Evolutionary conservation across 92 coral and sea anemone species (phyloP), one percentile per base, ranked within the genome.

Genomic region (Zoanthus solanderi): DNA sequence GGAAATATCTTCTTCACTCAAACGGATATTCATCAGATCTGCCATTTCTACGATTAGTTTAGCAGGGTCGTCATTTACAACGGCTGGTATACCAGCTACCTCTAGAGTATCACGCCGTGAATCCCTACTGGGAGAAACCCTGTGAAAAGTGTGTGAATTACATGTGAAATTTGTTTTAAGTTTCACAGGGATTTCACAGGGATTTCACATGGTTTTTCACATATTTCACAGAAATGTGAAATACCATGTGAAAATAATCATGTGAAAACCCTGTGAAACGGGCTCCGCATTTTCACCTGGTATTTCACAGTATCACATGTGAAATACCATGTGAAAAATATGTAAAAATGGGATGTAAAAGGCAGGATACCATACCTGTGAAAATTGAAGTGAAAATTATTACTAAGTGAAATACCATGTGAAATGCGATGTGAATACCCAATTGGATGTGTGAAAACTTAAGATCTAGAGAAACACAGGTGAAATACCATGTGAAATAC

Each of bases 401-500:
- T 79, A 53, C 6, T 65, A 81, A 61, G 75, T 42, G 87, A 83
- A 68, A 68, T 66, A 68, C 66, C 76, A 83, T 83, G 87, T 83
- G 77, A 83, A 83, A 68, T 23, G 2, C 5, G 8, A 67, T 8
- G 76, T 83, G 87, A 83, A 83, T 68, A 48, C 5, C 5, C 8
- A 68, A 56, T 17, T 50, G 87, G 66, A 17, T 68, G 10, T 48
- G 63, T 83, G 78, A 68, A 66, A 73, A 73, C 30, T 71, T 71
- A 72, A 46, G 7, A 46, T 28, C 63, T 16, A 16, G 79, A 17
- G 79, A 75, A 72, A 37, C 42, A 34, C 52, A 57, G 57, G 72
- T 58, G 84, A 79, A 82, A 82, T 63, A 65, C 30, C 76, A 82
- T 63, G 76, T 82, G 86, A 82, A 82, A 82, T 44, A 73, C 53